Base-by-base conservation (phyloP, 2,888 invertebrate species). In the Nycteola revayana region DNA sequence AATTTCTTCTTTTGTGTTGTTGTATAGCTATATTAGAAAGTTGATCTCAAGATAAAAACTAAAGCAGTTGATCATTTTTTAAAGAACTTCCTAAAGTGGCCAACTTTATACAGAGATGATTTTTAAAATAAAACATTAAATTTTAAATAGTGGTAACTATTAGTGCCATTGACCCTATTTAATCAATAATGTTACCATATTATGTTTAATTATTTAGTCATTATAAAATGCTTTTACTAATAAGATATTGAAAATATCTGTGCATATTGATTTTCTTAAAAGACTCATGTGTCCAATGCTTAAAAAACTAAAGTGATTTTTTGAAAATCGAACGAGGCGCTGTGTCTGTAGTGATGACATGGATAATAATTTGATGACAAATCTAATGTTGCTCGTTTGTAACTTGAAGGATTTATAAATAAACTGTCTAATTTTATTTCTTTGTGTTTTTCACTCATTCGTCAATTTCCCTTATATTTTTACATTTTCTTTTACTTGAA, bases 171-270 rank as follows among this genome's bases (percentile, higher is more conserved):
- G 28, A 52, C 42, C 42, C 53, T 37, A 36, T 28, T 35, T 48
- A 51, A 42, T 44, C 40, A 40, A 31, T 62, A 57, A 62, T 51
- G 69, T 70, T 70, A 70, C 69, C 69, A 70, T 60, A 21, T 56
- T 46, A 44, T 36, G n/a, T 39, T 37, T 42, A 37, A 32, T 50
- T 38, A 43, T 49, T 47, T 51, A 47, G 51, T 49, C 39, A 54
- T 44, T 45, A 49, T 38, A 9, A 45, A 60, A 52, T 42, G 62
- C 61, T 66, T 67, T 43, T 57, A 66, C 43, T 50, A 55, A 44
- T 56, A 49, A 48, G 53, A 47, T 44, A 56, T 55, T 51, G 34
- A 42, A 60, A 51, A 54, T 55, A 49, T 65, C 56, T 59, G 56
- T 65, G 49, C 53, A 56, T 60, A 62, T 49, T 48, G 41, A 36